Base-by-base conservation (phyloP, 2,797 vertebrate species). In the Pempheris klunzingeri region DNA sequence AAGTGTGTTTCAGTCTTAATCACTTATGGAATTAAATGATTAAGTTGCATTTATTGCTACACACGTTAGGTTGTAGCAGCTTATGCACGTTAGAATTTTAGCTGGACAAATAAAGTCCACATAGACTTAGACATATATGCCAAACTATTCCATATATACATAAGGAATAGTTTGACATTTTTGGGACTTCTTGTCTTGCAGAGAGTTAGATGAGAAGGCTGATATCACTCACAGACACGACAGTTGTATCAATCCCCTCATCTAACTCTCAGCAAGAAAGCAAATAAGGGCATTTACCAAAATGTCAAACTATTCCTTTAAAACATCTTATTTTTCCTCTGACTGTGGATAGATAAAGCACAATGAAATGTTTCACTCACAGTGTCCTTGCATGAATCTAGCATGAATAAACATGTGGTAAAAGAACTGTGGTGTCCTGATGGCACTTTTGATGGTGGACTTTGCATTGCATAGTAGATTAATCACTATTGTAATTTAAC, bases 401-500 rank as follows among this genome's bases (percentile, higher is more conserved):
- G n/a, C n/a, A n/a, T n/a, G n/a, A n/a, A n/a, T 7, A 18, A 26
- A 41, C 1, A 14, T 13, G 32, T 20, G 2, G 13, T 49, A 2
- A 26, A 46, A 64, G 66, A 63, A 34, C n/a, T 17, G 20, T 15
- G 15, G 49, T n/a, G 9, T 54, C 38, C 39, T 28, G 30, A 1
- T 47, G 24, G 1, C 2, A 41, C 0, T 24, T 52, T 0, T 59
- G 20, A 79, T 13, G 18, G 28, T 28, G 43, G 30, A 52, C 55
- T 78, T 74, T 71, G 34, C 12, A 11, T 22, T 57, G 8, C 38
- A 43, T 13, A 7, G 50, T n/a, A 69, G 30, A 66, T 72, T 61
- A 62, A 57, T 18, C 28, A 22, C 64, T 68, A 63, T 54, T 58
- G 6, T 49, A 58, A 82, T 74, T 76, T 70, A 63, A 36, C 72